Evolutionary conservation across 2,888 invertebrate species (phyloP).

Genomic region (Acanthosepion pharaonis): DNA sequence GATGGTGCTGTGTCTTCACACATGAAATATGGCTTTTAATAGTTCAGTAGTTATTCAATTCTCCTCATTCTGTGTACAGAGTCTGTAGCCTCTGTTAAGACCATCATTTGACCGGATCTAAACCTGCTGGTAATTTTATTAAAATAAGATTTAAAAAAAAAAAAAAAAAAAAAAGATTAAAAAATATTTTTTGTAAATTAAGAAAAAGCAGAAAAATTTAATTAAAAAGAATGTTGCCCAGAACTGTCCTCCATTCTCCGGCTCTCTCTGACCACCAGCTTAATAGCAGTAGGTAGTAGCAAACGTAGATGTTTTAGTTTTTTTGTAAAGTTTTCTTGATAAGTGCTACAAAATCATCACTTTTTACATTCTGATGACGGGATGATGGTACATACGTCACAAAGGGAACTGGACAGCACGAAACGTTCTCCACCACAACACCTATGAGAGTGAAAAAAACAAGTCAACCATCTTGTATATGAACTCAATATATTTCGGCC

Average conservation of each 20-base stretch:
- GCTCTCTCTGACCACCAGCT: conserved; percentile 18
- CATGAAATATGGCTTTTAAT: conserved; percentile 12
- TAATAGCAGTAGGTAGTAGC: conserved; percentile 33
- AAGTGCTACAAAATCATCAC: conserved; percentile 39
- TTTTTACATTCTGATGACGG: conserved; percentile 33
- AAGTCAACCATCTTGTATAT: conserved; percentile 45
- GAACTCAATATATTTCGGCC: conserved; percentile 46
- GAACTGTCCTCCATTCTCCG: conserved; percentile 33
- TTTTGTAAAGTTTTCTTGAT: background rate
- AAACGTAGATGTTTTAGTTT: conserved; percentile 22
- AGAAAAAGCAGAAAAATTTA: background rate
- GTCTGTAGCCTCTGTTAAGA: background rate
- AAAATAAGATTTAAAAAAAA: background rate
- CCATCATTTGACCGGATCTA: conserved; percentile 33
- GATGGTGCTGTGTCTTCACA: conserved; percentile 16
- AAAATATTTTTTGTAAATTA: background rate
- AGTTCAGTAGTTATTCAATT: background rate
- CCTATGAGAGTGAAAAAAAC: conserved; percentile 44
- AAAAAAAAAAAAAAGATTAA: background rate
- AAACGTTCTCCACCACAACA: conserved; percentile 43
- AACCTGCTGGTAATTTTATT: conserved; percentile 6
- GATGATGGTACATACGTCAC: conserved; percentile 40
- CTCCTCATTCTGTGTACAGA: background rate
- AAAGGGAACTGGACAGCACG: conserved; percentile 40
- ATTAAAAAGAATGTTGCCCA: background rate